Percentiles rank a stretch among this genome's conserved stretches.
phyloP scores from a whole-genome alignment of 2,113 vertebrate species.

The Solea senegalensis region DNA sequence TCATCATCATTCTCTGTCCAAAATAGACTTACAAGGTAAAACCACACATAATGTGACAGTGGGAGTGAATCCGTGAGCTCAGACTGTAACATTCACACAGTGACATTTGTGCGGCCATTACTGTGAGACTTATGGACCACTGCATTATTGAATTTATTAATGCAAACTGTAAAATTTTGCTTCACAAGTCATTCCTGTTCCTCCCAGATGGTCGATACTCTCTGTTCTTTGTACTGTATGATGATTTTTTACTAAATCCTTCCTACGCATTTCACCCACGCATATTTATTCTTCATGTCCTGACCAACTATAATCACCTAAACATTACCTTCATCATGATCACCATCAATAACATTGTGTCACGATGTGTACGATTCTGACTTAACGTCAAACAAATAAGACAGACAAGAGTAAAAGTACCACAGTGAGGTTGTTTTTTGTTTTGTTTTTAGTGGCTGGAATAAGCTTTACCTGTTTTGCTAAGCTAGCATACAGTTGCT shows the following conservation, averaged over 20 bases:
- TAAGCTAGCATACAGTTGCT: too few species aligned
- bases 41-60: background rate
- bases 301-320: background rate
- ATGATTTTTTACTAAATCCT: background rate
- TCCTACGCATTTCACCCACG: background rate
- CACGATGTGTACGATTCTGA: too few species aligned
- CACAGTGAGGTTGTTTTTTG: too few species aligned
- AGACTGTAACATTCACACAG: constrained; percentile 3
- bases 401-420: too few species aligned
- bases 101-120: background rate
- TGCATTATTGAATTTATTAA: background rate
- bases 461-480: too few species aligned
- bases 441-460: too few species aligned
- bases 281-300: background rate
- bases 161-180: background rate
- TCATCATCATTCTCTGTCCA: constrained; percentile 6
- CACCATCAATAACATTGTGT: background rate
- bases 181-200: background rate
- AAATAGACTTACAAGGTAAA: constrained; percentile 5
- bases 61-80: background rate
- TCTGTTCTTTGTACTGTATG: background rate
- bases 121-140: background rate
- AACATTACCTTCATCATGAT: background rate
- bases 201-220: background rate
- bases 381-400: too few species aligned